Conservation (phyloP, 2,113 vertebrate genomes). For the Clinocottus analis region DNA sequence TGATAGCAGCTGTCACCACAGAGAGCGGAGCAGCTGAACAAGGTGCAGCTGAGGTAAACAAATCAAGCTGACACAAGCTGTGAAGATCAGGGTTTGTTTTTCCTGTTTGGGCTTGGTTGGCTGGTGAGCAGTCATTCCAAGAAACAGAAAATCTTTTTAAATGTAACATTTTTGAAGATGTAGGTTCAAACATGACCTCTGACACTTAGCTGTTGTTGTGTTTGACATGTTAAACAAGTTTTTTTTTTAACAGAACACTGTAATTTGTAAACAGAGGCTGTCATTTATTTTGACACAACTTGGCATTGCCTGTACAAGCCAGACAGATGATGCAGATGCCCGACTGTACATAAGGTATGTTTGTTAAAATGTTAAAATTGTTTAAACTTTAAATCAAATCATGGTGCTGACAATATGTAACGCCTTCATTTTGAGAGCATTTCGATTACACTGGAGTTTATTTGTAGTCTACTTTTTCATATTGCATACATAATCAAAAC, state of each 20-base stretch:
- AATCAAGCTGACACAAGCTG: neutral
- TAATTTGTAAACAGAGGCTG: neutral
- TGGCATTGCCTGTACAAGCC: no score
- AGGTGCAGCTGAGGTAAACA: neutral
- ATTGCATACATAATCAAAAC: neutral
- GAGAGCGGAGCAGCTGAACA: constrained; percentile 16
- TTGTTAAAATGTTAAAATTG: neutral
- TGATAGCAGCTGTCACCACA: neutral
- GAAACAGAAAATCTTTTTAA: neutral
- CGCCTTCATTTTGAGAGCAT: neutral
- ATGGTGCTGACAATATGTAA: neutral
- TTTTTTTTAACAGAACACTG: neutral
- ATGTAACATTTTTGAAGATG: no score
- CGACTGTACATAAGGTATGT: neutral
- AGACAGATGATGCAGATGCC: neutral
- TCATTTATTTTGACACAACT: no score
- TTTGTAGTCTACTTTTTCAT: neutral
- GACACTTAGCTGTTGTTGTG: neutral
- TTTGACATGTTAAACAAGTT: neutral
- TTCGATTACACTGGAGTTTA: neutral
- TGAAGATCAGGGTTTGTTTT: neutral
- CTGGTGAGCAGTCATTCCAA: neutral
- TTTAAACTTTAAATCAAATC: neutral
- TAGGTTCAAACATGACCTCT: neutral
- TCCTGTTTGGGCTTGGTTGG: neutral